Base-by-base conservation (phyloP, 1,140 invertebrate species). In the Metaphire vulgaris region DNA sequence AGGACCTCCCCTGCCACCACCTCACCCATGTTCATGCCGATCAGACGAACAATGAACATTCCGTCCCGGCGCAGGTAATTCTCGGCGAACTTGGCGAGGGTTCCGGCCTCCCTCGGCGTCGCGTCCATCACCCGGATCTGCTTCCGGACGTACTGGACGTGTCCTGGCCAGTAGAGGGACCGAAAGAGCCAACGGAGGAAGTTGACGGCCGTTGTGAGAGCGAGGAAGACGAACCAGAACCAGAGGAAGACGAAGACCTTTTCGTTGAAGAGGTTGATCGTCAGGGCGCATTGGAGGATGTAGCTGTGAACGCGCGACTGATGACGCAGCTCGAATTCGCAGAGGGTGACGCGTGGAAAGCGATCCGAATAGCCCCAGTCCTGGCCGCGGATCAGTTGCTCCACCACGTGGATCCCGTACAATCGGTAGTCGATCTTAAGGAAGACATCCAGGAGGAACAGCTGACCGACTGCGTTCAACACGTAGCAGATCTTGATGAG, bases 381-480 rank as follows among this genome's bases (percentile, higher is more conserved):
- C 26, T 80, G 74, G 69, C 87, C 86, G 68, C 80, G 80, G n/a
- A 82, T 80, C 6, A 89, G 76, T 76, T 87, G 83, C 28, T 80
- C 70, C 0, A 88, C 66, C 31, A 88, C 85, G 77, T 87, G 84
- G 14, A 86, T 79, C 31, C 88, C 88, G 81, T 87, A 88, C 70
- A 87, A 81, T 56, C 84, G 82, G 76, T 86, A 88, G 76, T 87
- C 85, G 33, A 84, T 83, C 30, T 86, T 87, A 69, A 89, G 82
- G 80, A 88, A 88, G 15, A 81, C 81, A 76, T 87, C 87, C 33
- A 88, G 80, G 88, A n/a, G n/a, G n/a, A n/a, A n/a, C n/a, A n/a
- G n/a, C n/a, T n/a, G n/a, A n/a, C n/a, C n/a, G n/a, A n/a, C 79
- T 29, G 87, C 83, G 78, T 89, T 88, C 26, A 81, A 70, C 1